Conservation (phyloP, 2,113 vertebrate species). For the Gymnogyps californianus region DNA sequence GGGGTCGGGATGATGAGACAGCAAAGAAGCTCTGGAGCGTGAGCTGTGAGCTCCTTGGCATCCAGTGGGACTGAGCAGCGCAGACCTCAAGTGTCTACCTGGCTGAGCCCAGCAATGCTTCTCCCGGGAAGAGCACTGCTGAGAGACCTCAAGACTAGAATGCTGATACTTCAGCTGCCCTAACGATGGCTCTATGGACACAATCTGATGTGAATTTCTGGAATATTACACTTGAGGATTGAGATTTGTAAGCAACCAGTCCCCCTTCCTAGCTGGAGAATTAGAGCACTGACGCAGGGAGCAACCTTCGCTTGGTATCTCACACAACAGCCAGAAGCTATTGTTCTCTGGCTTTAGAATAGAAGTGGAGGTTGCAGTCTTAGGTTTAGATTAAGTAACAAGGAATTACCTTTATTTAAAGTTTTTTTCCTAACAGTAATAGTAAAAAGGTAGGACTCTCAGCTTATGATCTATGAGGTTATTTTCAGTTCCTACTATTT, state of each 20-base stretch:
- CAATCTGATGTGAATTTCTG: not conserved
- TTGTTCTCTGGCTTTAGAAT: not conserved
- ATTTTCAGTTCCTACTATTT: not conserved
- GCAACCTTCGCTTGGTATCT: not conserved
- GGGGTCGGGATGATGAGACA: conserved; percentile 82
- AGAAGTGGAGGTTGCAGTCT: not conserved
- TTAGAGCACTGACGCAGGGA: not conserved
- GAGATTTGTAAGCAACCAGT: not conserved
- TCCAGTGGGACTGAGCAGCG: conserved; percentile 81
- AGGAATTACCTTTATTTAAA: not conserved
- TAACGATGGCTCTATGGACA: not conserved
- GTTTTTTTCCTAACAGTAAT: not conserved
- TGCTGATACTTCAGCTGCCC: not conserved
- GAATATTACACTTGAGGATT: not conserved
- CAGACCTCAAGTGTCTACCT: not conserved
- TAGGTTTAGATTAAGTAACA: conserved; percentile 1
- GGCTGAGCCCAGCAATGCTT: not conserved
- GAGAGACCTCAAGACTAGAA: not conserved
- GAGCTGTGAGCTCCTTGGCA: conserved; percentile 89
- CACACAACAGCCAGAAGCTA: not conserved
- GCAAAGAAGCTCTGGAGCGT: conserved; percentile 85
- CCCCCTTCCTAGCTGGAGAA: not conserved
- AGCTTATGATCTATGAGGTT: not conserved
- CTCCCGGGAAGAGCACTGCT: not conserved
- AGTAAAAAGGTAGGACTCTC: not conserved